These are phyloP conservation scores for Lepidocyrtinus sp. DNA, from an alignment of 2,888 invertebrate species.

Conservation along the genomic window DNA sequence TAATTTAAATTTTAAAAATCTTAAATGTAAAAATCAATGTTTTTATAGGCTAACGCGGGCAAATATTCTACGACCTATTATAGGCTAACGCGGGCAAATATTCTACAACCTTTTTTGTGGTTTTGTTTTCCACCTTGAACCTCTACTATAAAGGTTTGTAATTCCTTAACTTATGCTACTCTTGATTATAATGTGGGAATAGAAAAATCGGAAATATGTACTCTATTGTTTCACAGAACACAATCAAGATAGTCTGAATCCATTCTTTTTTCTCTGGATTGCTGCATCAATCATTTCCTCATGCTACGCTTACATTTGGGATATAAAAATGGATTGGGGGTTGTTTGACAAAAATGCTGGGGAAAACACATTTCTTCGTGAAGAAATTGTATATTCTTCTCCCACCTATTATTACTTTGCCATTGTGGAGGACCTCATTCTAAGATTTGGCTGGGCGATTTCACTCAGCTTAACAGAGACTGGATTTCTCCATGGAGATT, in stretches of 20 bases:
- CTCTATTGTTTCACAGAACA: constrained; percentile 46
- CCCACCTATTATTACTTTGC: constrained; percentile 96
- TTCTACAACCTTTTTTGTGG: constrained; percentile 95
- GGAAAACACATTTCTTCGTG: constrained; percentile 91
- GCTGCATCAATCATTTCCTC: constrained; percentile 88
- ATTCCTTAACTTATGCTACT: background rate
- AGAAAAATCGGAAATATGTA: background rate
- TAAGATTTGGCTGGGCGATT: constrained; percentile 94
- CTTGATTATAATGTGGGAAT: background rate
- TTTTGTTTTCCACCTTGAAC: constrained; percentile 85
- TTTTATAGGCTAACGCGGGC: constrained; percentile 86
- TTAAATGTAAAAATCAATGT: background rate
- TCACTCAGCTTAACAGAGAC: constrained; percentile 89
- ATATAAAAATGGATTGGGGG: constrained; percentile 99
- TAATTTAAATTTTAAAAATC: background rate
- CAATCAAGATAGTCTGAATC: constrained; percentile 75
- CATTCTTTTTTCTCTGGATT: constrained; percentile 93
- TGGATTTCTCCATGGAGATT: constrained; percentile 81
- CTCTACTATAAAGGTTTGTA: constrained; percentile 78
- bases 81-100: constrained; percentile 97
- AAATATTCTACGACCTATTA: constrained; percentile 79
- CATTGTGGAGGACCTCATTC: constrained; percentile 92
- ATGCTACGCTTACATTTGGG: constrained; percentile 97
- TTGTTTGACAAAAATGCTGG: constrained; percentile 92
- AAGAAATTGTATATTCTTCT: constrained; percentile 95